Evolutionary conservation across 2,113 vertebrate genomes (phyloP).

Genomic region (Callopanchax toddi): DNA sequence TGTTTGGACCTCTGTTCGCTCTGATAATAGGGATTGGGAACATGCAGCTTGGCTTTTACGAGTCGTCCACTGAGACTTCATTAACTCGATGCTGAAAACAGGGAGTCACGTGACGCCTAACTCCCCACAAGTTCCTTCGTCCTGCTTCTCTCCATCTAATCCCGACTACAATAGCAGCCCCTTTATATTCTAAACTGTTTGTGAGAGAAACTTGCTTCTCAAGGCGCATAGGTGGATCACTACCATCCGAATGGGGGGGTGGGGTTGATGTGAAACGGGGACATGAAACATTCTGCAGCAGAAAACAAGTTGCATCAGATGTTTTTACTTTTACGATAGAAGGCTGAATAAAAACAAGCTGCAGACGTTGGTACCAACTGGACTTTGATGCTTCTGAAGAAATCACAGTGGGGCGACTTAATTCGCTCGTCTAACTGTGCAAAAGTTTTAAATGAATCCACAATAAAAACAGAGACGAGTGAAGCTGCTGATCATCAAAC

Average conservation of each 20-base stretch:
- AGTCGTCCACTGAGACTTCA: constrained; percentile 50
- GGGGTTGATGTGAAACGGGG: too few species aligned
- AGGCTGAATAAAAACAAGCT: background rate
- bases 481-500: too few species aligned
- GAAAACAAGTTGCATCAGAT: background rate
- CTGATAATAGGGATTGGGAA: constrained; percentile 63
- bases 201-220: background rate
- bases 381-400: too few species aligned
- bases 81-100: constrained; percentile 51
- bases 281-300: background rate
- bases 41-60: constrained; percentile 32
- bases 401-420: too few species aligned
- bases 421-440: too few species aligned
- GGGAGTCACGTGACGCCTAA: constrained; percentile 26
- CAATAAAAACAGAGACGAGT: too few species aligned
- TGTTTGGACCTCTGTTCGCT: constrained; percentile 52
- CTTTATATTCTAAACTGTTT: constrained; percentile 5
- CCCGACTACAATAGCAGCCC: constrained; percentile 23
- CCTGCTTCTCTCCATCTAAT: background rate
- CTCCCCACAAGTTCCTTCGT: constrained; percentile 2
- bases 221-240: background rate
- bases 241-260: too few species aligned
- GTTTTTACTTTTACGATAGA: background rate
- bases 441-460: too few species aligned
- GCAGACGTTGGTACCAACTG: background rate